Conservation (phyloP, 2,113 vertebrate species). For the Brachypodius melanocephalos region DNA sequence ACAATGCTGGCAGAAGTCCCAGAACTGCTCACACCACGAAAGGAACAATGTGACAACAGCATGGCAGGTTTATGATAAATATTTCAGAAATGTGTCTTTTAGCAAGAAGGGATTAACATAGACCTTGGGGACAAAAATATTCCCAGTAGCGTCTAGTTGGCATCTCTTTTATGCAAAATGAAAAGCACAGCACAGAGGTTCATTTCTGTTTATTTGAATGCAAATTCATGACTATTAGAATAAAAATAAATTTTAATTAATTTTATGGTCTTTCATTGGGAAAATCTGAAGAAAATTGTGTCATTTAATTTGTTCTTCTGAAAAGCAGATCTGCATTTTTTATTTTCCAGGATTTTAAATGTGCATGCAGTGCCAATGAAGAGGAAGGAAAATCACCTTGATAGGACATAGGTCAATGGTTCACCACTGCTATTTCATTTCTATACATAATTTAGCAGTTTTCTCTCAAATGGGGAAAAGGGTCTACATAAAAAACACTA, state of each 20-base stretch:
- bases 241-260: background rate
- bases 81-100: constrained; percentile 33
- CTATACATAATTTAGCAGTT: background rate
- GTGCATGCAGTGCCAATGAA: background rate
- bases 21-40: background rate
- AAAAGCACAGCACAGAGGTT: background rate
- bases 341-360: background rate
- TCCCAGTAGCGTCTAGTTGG: background rate
- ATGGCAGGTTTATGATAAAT: constrained; percentile 38
- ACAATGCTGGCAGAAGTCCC: constrained; percentile 48
- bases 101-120: background rate
- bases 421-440: background rate
- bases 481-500: background rate
- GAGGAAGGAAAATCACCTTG: background rate
- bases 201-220: background rate
- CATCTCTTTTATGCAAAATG: background rate
- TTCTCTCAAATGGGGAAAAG: background rate
- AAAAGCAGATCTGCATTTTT: background rate
- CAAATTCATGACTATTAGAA: background rate
- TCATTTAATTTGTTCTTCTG: background rate
- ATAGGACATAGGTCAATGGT: background rate
- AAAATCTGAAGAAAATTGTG: background rate
- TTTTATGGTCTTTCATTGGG: background rate
- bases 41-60: constrained; percentile 39
- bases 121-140: constrained; percentile 16